Percentiles rank a stretch among this genome's conserved stretches.
Evolutionary conservation across 1,140 invertebrate species (phyloP).

Genomic region (Hycleus phaleratus): DNA sequence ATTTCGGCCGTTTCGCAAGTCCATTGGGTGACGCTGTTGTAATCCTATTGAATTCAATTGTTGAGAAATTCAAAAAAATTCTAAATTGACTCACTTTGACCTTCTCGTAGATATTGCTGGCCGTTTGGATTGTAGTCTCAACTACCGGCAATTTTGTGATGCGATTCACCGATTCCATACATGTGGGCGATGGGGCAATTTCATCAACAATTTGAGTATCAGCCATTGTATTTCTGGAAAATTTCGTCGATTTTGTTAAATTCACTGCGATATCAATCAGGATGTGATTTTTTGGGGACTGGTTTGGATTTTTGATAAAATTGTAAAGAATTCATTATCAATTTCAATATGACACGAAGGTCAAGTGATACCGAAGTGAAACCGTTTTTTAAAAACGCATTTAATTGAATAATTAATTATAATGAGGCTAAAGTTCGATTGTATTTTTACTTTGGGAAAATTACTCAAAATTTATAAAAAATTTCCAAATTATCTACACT

Average conservation of each 20-base stretch:
- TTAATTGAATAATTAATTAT: no score
- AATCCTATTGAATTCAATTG: slow-evolving; percentile 38
- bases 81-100: slow-evolving; percentile 44
- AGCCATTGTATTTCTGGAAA: background rate
- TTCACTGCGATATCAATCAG: no score
- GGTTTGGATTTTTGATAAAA: no score
- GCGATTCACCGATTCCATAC: slow-evolving; percentile 44
- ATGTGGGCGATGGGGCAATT: slow-evolving; percentile 16
- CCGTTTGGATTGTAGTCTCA: slow-evolving; percentile 46
- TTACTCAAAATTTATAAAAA: no score
- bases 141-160: slow-evolving; percentile 49
- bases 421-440: no score
- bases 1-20: slow-evolving; percentile 49
- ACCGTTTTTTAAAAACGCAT: no score
- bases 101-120: slow-evolving; percentile 46
- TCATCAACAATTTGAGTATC: background rate
- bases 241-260: background rate
- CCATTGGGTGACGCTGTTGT: slow-evolving; percentile 49
- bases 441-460: no score
- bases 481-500: no score
- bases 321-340: no score
- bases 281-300: no score
- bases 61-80: background rate
- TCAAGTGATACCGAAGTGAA: no score
- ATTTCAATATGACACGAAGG: no score